Conservation (phyloP, 2,113 vertebrate genomes). For the Forbesichthys papilliferus region DNA sequence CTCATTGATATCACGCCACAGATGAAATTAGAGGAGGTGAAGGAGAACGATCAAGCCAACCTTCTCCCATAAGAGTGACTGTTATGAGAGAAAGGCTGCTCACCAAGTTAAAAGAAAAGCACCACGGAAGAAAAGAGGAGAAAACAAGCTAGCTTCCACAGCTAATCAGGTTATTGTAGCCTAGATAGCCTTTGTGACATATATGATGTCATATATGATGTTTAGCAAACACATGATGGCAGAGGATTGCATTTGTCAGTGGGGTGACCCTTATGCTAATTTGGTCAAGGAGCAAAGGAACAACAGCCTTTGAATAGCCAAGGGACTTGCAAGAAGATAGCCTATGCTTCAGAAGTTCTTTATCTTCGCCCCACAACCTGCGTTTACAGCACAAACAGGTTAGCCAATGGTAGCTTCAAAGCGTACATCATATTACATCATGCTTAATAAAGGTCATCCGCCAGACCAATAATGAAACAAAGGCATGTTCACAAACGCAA, state of each 20-base stretch:
- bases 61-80: slow-evolving; percentile 16
- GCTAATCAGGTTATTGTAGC: slow-evolving; percentile 84
- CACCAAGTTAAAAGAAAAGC: slow-evolving; percentile 56
- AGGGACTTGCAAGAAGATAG: slow-evolving; percentile 93
- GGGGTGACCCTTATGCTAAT: slow-evolving; percentile 93
- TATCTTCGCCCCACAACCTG: slow-evolving; percentile 91
- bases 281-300: slow-evolving; percentile 90
- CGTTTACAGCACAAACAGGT: slow-evolving; percentile 88
- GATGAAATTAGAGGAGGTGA: slow-evolving; percentile 43
- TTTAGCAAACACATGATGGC: slow-evolving; percentile 89
- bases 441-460: slow-evolving; percentile 97
- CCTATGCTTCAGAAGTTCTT: slow-evolving; percentile 91
- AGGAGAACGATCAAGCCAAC: slow-evolving; percentile 39
- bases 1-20: slow-evolving; percentile 46
- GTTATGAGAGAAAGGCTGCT: slow-evolving; percentile 51
- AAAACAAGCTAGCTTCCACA: slow-evolving; percentile 85
- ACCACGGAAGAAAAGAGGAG: slow-evolving; percentile 27
- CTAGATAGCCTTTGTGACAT: slow-evolving; percentile 81
- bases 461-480: slow-evolving; percentile 88
- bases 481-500: slow-evolving; percentile 69
- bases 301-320: slow-evolving; percentile 96
- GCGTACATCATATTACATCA: slow-evolving; percentile 86
- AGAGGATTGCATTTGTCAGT: slow-evolving; percentile 87
- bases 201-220: slow-evolving; percentile 87
- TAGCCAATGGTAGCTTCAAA: slow-evolving; percentile 88